Conservation (phyloP, 2,888 invertebrate species). For the Caenorhabditis sp. region DNA sequence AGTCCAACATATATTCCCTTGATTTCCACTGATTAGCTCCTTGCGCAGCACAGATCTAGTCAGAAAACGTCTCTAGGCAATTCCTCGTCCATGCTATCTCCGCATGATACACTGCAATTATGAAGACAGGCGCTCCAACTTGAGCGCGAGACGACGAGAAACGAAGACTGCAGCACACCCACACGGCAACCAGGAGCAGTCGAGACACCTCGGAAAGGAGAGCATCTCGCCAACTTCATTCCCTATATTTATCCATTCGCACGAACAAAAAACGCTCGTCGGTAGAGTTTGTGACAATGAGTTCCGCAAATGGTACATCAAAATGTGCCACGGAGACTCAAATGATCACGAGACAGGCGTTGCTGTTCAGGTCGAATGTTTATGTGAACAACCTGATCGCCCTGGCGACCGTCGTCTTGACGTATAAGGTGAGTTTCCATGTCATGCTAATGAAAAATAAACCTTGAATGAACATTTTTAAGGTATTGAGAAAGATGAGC, state of each 20-base stretch:
- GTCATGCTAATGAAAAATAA: neutral
- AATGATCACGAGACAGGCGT: constrained; percentile 14
- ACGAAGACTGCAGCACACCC: too few species aligned
- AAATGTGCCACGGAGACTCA: constrained; percentile 15
- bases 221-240: constrained; percentile 4
- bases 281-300: neutral
- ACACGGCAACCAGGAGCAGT: neutral
- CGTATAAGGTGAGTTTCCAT: neutral
- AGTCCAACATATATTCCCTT: too few species aligned
- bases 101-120: constrained; percentile 22
- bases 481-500: constrained; percentile 3
- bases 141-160: neutral
- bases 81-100: constrained; percentile 6
- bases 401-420: neutral
- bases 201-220: neutral
- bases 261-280: neutral
- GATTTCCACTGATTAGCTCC: too few species aligned
- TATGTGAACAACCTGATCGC: neutral
- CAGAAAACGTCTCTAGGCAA: neutral
- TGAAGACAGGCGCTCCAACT: constrained; percentile 2
- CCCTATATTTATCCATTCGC: constrained; percentile 3
- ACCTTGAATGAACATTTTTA: neutral
- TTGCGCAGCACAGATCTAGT: constrained; percentile 5
- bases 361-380: constrained; percentile 25
- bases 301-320: neutral